These are phyloP conservation scores for Cynodonichthys magdalenae DNA, from an alignment of 2,797 vertebrate species.

Conservation along the genomic window DNA sequence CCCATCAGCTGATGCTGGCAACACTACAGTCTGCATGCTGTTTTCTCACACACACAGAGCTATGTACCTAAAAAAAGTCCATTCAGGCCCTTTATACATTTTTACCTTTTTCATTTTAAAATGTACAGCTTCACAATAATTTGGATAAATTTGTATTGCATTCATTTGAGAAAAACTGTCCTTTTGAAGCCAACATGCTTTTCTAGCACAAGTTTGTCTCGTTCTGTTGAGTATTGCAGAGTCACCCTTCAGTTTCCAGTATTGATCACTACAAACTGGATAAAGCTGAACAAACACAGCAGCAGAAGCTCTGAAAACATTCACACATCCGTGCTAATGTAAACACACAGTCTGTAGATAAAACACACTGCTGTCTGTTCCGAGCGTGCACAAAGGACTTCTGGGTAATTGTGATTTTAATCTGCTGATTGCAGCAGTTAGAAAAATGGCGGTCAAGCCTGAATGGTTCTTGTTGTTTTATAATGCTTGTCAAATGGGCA, in stretches of 20 bases:
- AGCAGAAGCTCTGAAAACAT: conserved; percentile 28
- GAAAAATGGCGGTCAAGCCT: background rate
- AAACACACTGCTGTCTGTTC: conserved; percentile 5
- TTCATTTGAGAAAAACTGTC: too few relatives aligned
- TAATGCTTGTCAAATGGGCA: conserved; percentile 12
- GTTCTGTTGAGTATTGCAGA: conserved; percentile 7
- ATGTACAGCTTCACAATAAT: too few relatives aligned
- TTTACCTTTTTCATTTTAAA: too few relatives aligned
- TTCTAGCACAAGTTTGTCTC: background rate
- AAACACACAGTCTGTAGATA: conserved; percentile 11
- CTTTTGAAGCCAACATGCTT: background rate
- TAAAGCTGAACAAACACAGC: conserved; percentile 23
- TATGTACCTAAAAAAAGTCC: background rate
- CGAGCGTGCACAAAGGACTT: conserved; percentile 29
- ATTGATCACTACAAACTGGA: conserved; percentile 34
- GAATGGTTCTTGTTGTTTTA: conserved; percentile 13
- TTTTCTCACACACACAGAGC: background rate
- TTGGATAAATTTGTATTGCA: too few relatives aligned
- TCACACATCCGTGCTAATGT: conserved; percentile 36
- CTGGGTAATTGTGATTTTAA: conserved; percentile 40
- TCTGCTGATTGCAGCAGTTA: conserved; percentile 19
- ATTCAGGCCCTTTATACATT: too few relatives aligned
- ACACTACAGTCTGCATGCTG: too few relatives aligned
- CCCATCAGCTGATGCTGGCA: background rate
- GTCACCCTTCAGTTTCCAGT: conserved; percentile 15